Base-by-base conservation (phyloP, 2,888 invertebrate genomes). In the Scrobipalpa atriplicella region DNA sequence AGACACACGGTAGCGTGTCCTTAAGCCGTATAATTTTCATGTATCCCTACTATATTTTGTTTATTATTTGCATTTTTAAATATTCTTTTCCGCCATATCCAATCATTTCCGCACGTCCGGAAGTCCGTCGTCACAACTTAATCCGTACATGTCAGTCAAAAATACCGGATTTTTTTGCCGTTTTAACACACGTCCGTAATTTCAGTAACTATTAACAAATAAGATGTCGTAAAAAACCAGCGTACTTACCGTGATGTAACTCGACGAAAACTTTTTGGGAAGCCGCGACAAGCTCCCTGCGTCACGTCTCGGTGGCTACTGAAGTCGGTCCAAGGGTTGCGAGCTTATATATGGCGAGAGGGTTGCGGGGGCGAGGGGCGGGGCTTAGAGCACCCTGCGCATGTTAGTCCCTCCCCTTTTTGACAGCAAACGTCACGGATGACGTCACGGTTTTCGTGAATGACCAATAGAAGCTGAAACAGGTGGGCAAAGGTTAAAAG, bases 181-280 rank as follows among this genome's bases (percentile, higher is more conserved):
- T 21, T n/a, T 36, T 13, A 38, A n/a, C 36, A 58, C 58, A 38
- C 38, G n/a, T 13, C 29, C 58, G 36, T 16, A 9, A 6, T 16
- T 38, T 29, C 16, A 2, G 9, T 2, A 36, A 16, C 39, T n/a
- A 18, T 11, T 61, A 16, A 10, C 19, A 41, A 38, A 11, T 11
- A 56, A 13, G 0, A 47, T 29, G 18, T 63, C 36, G 18, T 18
- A 63, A 41, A 36, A 29, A 52, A 18, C 13, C 8, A 10, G 8
- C 68, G 61, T 69, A 90, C 92, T 90, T 83, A 92, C 92, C 90
- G 82, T 86, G 75, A 77, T 72, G 69, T 67, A 65, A 79, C 74
- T 86, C 82, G 84, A 72, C 78, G 87, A 80, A 89, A 92, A 92
- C 82, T 91, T 91, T 86, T 74, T 29, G 60, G 54, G 67, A 67